phyloP scores from a whole-genome alignment of 1,140 invertebrate species.

The Listronotus oregonensis region DNA sequence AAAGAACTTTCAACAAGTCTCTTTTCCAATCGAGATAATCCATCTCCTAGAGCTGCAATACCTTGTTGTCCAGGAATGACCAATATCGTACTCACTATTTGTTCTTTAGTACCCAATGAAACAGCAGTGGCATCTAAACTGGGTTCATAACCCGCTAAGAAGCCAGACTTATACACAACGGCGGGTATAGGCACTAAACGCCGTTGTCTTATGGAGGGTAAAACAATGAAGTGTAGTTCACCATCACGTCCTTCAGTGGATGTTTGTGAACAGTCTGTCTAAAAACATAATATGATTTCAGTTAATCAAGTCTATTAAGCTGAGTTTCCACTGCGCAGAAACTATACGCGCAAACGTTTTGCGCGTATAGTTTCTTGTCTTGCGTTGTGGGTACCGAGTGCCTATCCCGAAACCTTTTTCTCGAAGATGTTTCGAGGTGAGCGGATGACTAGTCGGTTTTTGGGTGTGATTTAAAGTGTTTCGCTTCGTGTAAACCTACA shows the following conservation, averaged over 20 bases:
- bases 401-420: no score
- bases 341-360: no score
- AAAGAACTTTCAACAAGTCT: conserved; percentile 68
- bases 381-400: no score
- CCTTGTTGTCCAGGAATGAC: conserved; percentile 67
- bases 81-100: conserved; percentile 76
- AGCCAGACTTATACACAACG: conserved; percentile 74
- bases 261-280: conserved; percentile 75
- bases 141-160: conserved; percentile 81
- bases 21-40: conserved; percentile 72
- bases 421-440: no score
- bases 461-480: no score
- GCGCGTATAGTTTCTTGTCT: no score
- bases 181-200: conserved; percentile 81
- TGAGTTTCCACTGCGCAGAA: no score
- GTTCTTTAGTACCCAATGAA: conserved; percentile 70
- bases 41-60: conserved; percentile 73
- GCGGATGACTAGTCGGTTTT: no score
- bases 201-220: conserved; percentile 75
- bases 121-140: conserved; percentile 80
- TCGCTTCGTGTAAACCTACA: no score
- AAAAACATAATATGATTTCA: conserved; percentile 48
- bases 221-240: conserved; percentile 82
- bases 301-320: no score
- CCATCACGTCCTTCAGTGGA: conserved; percentile 76